Percentiles rank a stretch among this genome's conserved stretches.
phyloP scores from a whole-genome alignment of 2,113 vertebrate species.

The Vidua chalybeata region DNA sequence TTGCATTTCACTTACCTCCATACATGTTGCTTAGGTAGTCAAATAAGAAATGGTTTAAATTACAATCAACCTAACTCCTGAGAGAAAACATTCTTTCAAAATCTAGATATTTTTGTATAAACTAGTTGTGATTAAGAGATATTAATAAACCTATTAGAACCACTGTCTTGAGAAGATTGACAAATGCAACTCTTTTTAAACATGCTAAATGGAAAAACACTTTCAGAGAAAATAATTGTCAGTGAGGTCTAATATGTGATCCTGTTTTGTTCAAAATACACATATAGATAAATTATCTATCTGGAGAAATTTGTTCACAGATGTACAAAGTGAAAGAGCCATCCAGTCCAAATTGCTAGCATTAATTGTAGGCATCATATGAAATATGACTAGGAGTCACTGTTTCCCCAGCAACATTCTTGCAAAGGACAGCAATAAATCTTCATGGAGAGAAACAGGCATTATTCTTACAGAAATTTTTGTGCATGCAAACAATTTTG shows the following conservation, averaged over 20 bases:
- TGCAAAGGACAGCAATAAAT: slow-evolving; percentile 25
- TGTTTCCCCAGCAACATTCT: slow-evolving; percentile 47
- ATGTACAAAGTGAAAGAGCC: not conserved
- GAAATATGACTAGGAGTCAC: slow-evolving; percentile 53
- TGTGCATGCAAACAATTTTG: not conserved
- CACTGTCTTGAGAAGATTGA: not conserved
- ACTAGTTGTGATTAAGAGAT: not conserved
- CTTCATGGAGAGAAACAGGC: not conserved
- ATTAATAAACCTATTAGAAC: not conserved
- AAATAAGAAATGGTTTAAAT: not conserved
- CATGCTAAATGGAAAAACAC: not conserved
- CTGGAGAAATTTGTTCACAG: slow-evolving; percentile 10
- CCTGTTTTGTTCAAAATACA: not conserved
- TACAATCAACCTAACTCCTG: not conserved
- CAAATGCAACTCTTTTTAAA: not conserved
- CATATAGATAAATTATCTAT: not conserved
- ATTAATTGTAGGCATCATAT: slow-evolving; percentile 42
- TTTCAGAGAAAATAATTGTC: not conserved
- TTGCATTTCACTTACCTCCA: not conserved
- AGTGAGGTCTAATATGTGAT: not conserved
- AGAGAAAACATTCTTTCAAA: not conserved
- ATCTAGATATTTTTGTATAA: not conserved
- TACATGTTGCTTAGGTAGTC: not conserved
- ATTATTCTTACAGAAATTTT: slow-evolving; percentile 2
- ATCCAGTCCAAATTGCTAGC: not conserved